Evolutionary conservation across 2,888 invertebrate genomes (phyloP).

Genomic region (Helleia helle): DNA sequence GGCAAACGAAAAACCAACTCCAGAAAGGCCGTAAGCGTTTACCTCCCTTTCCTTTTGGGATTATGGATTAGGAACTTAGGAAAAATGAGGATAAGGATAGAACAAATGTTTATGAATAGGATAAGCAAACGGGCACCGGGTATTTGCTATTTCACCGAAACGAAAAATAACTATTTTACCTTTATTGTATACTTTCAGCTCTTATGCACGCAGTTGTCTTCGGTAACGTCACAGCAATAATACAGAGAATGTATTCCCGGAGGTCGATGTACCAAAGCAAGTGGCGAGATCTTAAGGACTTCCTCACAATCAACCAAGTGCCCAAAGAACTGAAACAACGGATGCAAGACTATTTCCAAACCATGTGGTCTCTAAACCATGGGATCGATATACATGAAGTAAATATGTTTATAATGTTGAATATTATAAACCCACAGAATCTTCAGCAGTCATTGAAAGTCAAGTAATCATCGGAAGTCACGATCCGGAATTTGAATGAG

Average conservation of each 20-base stretch:
- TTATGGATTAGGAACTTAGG: too few relatives aligned
- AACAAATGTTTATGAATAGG: too few relatives aligned
- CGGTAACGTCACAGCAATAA: constrained; percentile 97
- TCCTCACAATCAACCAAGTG: constrained; percentile 94
- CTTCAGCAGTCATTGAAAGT: too few relatives aligned
- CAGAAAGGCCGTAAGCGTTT: too few relatives aligned
- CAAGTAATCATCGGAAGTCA: too few relatives aligned
- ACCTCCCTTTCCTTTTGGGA: too few relatives aligned
- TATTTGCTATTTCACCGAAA: background rate
- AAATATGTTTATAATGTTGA: too few relatives aligned
- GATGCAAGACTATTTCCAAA: constrained; percentile 98
- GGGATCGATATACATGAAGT: constrained; percentile 98
- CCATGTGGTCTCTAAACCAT: constrained; percentile 98
- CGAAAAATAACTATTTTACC: background rate
- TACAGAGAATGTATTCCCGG: constrained; percentile 96
- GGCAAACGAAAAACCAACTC: too few relatives aligned
- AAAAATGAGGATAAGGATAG: too few relatives aligned
- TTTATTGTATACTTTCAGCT: constrained; percentile 69
- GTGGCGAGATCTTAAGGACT: constrained; percentile 96
- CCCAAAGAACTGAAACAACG: constrained; percentile 95
- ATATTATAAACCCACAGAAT: too few relatives aligned
- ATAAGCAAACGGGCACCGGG: too few relatives aligned
- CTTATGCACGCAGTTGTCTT: constrained; percentile 98
- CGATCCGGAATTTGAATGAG: too few relatives aligned
- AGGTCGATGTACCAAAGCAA: constrained; percentile 95